These are phyloP conservation scores for Trachelipus rathkii DNA, from an alignment of 1,140 invertebrate genomes.

Conservation along the genomic window DNA sequence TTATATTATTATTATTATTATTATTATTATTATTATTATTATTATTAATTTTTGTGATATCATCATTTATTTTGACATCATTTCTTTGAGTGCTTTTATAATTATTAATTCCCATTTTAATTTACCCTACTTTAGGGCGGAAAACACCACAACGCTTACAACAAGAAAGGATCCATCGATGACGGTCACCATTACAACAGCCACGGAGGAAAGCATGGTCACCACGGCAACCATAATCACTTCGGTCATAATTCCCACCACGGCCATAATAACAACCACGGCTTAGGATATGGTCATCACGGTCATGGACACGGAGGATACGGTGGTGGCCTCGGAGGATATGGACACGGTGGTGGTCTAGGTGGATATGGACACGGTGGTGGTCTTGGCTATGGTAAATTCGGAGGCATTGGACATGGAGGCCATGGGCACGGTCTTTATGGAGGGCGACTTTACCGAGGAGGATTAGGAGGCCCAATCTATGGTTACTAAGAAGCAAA, in stretches of 20 bases:
- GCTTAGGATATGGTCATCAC: neutral
- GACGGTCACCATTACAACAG: neutral
- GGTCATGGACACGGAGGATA: neutral
- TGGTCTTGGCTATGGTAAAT: too few relatives aligned
- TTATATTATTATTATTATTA: too few relatives aligned
- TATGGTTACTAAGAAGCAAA: neutral
- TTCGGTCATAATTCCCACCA: neutral
- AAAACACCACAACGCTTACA: neutral
- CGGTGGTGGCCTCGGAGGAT: too few relatives aligned
- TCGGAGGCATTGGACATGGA: neutral
- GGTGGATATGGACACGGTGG: too few relatives aligned
- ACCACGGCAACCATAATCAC: neutral
- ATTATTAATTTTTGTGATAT: too few relatives aligned
- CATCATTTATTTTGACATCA: too few relatives aligned
- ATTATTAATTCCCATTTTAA: too few relatives aligned
- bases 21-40: too few relatives aligned
- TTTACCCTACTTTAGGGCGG: neutral
- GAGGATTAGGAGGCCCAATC: too few relatives aligned
- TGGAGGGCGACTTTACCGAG: neutral
- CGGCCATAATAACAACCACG: neutral
- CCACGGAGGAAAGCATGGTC: neutral
- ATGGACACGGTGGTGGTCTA: neutral
- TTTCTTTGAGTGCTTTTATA: too few relatives aligned
- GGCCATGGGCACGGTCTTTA: neutral
- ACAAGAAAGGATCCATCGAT: neutral